A percentile compares a stretch with the other conserved stretches of the same genome.
These are phyloP conservation scores for Noctilio leporinus DNA, from an alignment of 2,113 vertebrate genomes.

Conservation along the genomic window DNA sequence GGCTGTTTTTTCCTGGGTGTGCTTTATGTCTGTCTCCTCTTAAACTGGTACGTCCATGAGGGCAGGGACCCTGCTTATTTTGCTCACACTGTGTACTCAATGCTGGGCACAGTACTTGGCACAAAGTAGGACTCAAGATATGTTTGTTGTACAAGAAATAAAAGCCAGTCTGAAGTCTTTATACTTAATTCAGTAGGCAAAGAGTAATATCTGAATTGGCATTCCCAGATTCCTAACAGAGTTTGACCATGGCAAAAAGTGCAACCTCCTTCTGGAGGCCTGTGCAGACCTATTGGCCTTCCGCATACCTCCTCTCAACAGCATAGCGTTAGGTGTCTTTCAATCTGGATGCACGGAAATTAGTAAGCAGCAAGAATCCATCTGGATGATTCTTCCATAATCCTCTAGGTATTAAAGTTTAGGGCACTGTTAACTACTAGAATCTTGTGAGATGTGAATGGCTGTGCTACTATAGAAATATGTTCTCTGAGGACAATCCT, in stretches of 20 bases:
- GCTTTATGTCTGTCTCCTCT: background rate
- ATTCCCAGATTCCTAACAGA: background rate
- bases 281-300: background rate
- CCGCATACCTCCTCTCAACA: background rate
- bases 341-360: background rate
- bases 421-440: background rate
- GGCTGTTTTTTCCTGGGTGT: background rate
- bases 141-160: background rate
- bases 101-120: background rate
- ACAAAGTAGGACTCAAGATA: background rate
- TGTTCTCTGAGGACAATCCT: background rate
- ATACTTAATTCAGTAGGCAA: background rate
- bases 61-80: background rate
- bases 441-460: slow-evolving; percentile 7
- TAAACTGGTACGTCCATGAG: background rate
- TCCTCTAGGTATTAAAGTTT: background rate
- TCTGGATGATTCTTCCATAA: background rate
- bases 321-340: background rate
- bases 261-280: background rate
- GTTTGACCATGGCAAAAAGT: background rate
- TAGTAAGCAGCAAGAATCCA: background rate
- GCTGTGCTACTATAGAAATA: background rate
- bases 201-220: background rate
- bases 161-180: background rate
- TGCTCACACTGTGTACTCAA: background rate